Percentiles rank a stretch among this genome's conserved stretches.
These are phyloP conservation scores for Centropristis striata DNA, from an alignment of 2,113 vertebrate species.

Conservation along the genomic window DNA sequence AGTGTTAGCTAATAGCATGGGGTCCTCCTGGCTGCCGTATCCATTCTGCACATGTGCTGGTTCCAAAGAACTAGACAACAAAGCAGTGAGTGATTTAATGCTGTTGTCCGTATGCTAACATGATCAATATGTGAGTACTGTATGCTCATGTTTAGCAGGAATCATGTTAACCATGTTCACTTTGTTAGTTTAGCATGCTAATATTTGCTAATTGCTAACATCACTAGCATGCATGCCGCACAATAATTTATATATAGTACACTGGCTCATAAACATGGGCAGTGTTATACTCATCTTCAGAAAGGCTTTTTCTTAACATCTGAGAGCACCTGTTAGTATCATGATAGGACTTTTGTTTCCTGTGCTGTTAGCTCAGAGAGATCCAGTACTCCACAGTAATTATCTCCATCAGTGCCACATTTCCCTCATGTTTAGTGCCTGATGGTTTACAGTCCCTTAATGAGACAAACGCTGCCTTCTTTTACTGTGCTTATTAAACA, in stretches of 20 bases:
- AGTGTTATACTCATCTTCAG: not conserved
- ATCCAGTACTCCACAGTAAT: constrained; percentile 20
- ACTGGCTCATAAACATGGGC: not conserved
- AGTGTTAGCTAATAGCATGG: too few relatives aligned
- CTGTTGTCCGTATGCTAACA: too few relatives aligned
- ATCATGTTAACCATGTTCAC: too few relatives aligned
- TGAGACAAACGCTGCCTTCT: constrained; percentile 37
- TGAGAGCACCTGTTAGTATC: constrained; percentile 3
- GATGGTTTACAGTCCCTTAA: constrained; percentile 36
- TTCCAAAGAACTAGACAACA: too few relatives aligned
- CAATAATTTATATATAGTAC: not conserved
- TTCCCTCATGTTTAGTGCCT: constrained; percentile 46
- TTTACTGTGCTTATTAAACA: constrained; percentile 35
- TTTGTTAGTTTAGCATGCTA: too few relatives aligned
- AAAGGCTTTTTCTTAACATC: not conserved
- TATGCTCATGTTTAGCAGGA: too few relatives aligned
- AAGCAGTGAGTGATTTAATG: too few relatives aligned
- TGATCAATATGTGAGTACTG: too few relatives aligned
- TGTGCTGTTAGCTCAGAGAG: not conserved
- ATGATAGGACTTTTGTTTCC: not conserved
- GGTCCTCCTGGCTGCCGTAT: too few relatives aligned
- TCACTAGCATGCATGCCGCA: not conserved
- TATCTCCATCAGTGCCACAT: constrained; percentile 50
- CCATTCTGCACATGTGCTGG: too few relatives aligned
- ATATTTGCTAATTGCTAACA: too few relatives aligned